Evolutionary conservation across 2,113 vertebrate genomes (phyloP).

Genomic region (Indicator maculatus): DNA sequence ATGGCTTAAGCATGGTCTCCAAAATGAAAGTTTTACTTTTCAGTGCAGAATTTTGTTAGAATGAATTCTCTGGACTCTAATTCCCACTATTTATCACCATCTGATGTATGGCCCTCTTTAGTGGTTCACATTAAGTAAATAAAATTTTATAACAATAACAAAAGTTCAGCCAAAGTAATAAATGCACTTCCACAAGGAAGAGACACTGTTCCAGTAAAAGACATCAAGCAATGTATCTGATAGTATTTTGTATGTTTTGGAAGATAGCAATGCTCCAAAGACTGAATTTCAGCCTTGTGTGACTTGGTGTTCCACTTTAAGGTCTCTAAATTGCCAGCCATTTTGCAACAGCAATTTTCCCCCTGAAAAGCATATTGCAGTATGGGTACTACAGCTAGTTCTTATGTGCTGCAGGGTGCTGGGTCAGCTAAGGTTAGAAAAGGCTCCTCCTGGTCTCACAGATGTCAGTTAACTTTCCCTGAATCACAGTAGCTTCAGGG

Average conservation of each 20-base stretch:
- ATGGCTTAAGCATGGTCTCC: background rate
- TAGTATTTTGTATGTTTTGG: background rate
- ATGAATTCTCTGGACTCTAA: background rate
- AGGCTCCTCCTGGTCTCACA: slow-evolving; percentile 15
- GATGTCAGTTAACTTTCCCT: slow-evolving; percentile 5
- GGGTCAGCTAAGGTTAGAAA: background rate
- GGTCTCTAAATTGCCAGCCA: background rate
- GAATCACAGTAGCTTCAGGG: slow-evolving; percentile 38
- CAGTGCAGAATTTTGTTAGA: background rate
- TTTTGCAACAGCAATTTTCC: slow-evolving; percentile 9
- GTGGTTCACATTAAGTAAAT: background rate
- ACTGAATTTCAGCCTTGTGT: background rate
- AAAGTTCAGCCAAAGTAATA: background rate
- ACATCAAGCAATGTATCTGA: background rate
- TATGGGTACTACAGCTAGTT: background rate
- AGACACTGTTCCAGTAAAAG: background rate
- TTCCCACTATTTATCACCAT: background rate
- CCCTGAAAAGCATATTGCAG: background rate
- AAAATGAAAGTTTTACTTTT: background rate
- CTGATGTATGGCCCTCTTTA: background rate
- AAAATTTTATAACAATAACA: slow-evolving; percentile 18
- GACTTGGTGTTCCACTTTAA: background rate
- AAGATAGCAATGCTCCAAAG: background rate
- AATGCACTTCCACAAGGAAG: background rate
- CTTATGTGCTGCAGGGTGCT: background rate